Evolutionary conservation across 2,113 vertebrate genomes (phyloP).

Genomic region (Epinephelus cyanopodus): DNA sequence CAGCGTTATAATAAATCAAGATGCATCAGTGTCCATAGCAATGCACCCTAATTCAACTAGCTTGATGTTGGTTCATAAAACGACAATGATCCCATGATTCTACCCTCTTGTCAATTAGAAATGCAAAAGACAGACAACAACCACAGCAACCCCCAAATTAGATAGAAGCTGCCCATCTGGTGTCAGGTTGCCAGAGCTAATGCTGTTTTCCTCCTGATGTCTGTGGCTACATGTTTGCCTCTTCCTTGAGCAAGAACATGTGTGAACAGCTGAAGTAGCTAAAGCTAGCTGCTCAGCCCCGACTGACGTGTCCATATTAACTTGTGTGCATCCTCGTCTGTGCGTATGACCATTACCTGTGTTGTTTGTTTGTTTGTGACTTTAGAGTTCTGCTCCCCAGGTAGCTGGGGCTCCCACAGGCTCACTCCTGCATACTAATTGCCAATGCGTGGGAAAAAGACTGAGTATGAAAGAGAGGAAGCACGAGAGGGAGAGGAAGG

Average conservation of each 20-base stretch:
- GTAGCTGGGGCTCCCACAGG: constrained; percentile 48
- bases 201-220: constrained; percentile 14
- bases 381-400: constrained; percentile 52
- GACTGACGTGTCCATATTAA: neutral
- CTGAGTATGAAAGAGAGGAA: constrained; percentile 48
- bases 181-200: constrained; percentile 29
- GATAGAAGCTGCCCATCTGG: constrained; percentile 34
- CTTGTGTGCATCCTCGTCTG: constrained; percentile 3
- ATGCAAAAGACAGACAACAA: constrained; percentile 32
- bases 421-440: constrained; percentile 71
- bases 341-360: neutral
- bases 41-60: constrained; percentile 34
- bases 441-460: constrained; percentile 74
- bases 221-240: neutral
- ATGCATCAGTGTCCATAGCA: constrained; percentile 24
- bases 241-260: neutral
- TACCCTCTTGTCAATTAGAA: constrained; percentile 36
- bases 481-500: constrained; percentile 39
- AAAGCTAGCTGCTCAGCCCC: constrained; percentile 10
- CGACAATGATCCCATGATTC: constrained; percentile 9
- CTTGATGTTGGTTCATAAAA: constrained; percentile 36
- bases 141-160: constrained; percentile 31
- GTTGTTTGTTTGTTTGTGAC: constrained; percentile 36
- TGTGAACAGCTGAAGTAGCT: neutral
- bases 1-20: constrained; percentile 34